A percentile compares a stretch with the other conserved stretches of the same genome.
Conservation (phyloP, 2,113 vertebrate species). For the Petroica traversi region DNA sequence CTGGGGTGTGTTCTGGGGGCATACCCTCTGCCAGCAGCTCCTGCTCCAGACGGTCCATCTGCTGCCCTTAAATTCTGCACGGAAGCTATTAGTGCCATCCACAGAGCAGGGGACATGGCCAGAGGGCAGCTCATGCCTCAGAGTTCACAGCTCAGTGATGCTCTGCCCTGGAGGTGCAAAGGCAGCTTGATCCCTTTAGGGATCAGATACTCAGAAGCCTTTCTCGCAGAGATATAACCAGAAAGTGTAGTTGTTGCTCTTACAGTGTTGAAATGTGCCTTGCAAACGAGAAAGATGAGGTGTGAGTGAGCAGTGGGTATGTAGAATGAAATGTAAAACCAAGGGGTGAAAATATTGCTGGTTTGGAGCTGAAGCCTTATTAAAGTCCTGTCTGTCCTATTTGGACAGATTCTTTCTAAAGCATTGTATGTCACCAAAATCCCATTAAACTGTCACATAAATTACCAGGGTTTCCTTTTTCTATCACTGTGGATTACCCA, state of each 20-base stretch:
- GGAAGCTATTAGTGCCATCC: background rate
- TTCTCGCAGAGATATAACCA: background rate
- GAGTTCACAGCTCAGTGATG: background rate
- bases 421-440: slow-evolving; percentile 68
- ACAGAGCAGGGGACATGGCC: background rate
- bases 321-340: background rate
- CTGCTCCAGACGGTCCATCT: background rate
- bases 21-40: background rate
- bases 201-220: background rate
- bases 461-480: slow-evolving; percentile 73
- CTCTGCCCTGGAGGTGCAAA: background rate
- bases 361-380: slow-evolving; percentile 47
- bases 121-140: background rate
- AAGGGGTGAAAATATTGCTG: slow-evolving; percentile 9
- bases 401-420: slow-evolving; percentile 69
- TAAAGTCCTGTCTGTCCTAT: slow-evolving; percentile 67
- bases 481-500: slow-evolving; percentile 65
- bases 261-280: background rate
- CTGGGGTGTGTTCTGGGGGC: background rate
- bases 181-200: slow-evolving; percentile 6
- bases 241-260: background rate
- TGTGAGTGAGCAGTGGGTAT: background rate
- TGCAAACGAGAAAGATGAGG: background rate
- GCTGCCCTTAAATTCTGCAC: background rate
- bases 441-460: slow-evolving; percentile 77